These are phyloP conservation scores for Copidosoma floridanum DNA, from an alignment of 1,140 invertebrate genomes.

Conservation along the genomic window DNA sequence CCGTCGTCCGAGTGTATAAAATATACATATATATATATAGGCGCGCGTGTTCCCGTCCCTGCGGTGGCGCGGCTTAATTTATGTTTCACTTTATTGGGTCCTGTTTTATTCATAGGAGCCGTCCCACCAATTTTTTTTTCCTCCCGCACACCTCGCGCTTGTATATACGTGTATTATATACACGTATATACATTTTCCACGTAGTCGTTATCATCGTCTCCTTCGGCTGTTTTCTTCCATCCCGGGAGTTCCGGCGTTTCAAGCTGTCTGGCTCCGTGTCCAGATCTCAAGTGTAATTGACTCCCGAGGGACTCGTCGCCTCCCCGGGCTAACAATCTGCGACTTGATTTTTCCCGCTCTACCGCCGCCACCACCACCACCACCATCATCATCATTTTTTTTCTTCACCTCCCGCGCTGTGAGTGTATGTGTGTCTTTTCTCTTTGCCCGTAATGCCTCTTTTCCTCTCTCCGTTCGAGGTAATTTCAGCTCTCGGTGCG, in stretches of 20 bases:
- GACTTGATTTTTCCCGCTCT: conserved; percentile 18
- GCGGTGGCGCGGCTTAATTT: conserved; percentile 23
- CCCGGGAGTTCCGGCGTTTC: conserved; percentile 12
- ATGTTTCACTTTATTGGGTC: conserved; percentile 31
- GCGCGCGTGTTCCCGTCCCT: no score
- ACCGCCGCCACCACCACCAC: no score
- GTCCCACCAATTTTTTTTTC: neutral
- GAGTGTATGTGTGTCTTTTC: no score
- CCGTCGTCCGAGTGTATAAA: neutral
- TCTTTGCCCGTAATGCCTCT: neutral
- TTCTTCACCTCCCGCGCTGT: no score
- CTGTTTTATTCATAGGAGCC: conserved; percentile 31
- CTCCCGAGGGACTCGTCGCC: conserved; percentile 31
- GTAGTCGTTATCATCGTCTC: neutral
- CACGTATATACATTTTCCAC: no score
- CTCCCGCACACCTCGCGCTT: neutral
- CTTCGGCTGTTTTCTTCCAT: neutral
- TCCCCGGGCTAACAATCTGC: conserved; percentile 26
- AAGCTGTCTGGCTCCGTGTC: conserved; percentile 23
- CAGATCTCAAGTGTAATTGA: conserved; percentile 32
- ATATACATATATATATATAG: no score
- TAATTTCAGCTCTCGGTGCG: neutral
- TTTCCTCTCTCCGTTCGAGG: neutral
- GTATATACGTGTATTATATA: no score
- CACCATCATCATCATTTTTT: no score